A percentile compares a stretch with the other conserved stretches of the same genome.
Evolutionary conservation across 2,113 vertebrate species (phyloP).

Genomic region (Ctenomys sociabilis): DNA sequence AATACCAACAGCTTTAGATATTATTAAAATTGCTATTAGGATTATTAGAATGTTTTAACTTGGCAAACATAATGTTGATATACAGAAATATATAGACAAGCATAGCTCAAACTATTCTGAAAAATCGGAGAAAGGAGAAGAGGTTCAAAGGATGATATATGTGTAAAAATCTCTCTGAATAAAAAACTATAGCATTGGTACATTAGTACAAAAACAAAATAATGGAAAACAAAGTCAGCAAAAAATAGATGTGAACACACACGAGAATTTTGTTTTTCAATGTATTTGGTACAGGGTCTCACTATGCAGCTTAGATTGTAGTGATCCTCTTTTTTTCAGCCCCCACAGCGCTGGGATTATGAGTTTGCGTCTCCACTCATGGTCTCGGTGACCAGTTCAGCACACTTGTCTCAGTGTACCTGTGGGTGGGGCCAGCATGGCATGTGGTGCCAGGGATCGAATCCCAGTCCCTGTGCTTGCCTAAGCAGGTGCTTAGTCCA

Average conservation of each 20-base stretch:
- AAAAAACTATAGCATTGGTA: neutral
- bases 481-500: too few species aligned
- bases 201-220: neutral
- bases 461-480: too few species aligned
- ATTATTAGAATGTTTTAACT: neutral
- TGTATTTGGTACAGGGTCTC: too few species aligned
- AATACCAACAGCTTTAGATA: neutral
- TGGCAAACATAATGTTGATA: conserved; percentile 4
- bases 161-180: neutral
- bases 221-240: neutral
- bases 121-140: conserved; percentile 8
- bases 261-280: neutral
- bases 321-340: too few species aligned
- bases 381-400: too few species aligned
- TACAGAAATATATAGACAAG: neutral
- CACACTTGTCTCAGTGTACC: too few species aligned
- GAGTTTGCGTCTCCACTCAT: too few species aligned
- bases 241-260: neutral
- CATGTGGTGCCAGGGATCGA: too few species aligned
- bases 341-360: too few species aligned
- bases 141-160: neutral
- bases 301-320: too few species aligned
- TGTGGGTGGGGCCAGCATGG: too few species aligned
- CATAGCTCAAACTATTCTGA: conserved; percentile 31
- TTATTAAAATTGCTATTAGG: neutral